A percentile compares a stretch with the other conserved stretches of the same genome.
Evolutionary conservation across 2,113 vertebrate species (phyloP).

Genomic region (Athene cunicularia): DNA sequence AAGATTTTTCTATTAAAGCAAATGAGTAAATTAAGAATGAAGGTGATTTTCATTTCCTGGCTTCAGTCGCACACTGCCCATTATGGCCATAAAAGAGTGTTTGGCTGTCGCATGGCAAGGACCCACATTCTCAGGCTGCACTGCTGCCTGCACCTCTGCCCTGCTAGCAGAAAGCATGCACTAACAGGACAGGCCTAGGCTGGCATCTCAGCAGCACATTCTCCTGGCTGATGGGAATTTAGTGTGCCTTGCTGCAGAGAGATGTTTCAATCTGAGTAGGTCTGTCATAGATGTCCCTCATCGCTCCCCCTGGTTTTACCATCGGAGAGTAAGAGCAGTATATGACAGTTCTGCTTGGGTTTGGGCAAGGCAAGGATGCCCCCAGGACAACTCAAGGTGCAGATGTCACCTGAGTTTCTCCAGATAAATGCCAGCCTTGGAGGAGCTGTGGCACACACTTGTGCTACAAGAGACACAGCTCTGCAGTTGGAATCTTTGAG

Average conservation of each 20-base stretch:
- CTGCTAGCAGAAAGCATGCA: background rate
- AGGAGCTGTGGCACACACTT: background rate
- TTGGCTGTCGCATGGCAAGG: accelerated
- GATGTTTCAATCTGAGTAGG: too few relatives aligned
- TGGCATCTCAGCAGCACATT: background rate
- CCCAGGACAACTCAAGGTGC: background rate
- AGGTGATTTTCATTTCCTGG: slow-evolving; percentile 29
- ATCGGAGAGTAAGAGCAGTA: accelerated
- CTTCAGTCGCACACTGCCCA: background rate
- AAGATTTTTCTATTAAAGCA: background rate
- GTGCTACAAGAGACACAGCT: accelerated
- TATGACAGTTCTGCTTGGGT: background rate
- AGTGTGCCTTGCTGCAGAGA: background rate
- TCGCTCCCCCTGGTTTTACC: background rate
- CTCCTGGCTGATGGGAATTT: background rate
- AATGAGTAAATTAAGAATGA: background rate
- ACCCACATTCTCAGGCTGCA: accelerated
- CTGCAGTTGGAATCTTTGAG: background rate
- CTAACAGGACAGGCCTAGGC: background rate
- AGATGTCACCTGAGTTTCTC: background rate
- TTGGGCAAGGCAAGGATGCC: background rate
- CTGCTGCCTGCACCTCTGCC: background rate
- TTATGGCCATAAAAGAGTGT: background rate
- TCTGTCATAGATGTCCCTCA: accelerated
- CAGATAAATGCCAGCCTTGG: background rate